A percentile compares a stretch with the other conserved stretches of the same genome.
Conservation (phyloP, 1,140 invertebrate species). For the Pteromalus puparum region DNA sequence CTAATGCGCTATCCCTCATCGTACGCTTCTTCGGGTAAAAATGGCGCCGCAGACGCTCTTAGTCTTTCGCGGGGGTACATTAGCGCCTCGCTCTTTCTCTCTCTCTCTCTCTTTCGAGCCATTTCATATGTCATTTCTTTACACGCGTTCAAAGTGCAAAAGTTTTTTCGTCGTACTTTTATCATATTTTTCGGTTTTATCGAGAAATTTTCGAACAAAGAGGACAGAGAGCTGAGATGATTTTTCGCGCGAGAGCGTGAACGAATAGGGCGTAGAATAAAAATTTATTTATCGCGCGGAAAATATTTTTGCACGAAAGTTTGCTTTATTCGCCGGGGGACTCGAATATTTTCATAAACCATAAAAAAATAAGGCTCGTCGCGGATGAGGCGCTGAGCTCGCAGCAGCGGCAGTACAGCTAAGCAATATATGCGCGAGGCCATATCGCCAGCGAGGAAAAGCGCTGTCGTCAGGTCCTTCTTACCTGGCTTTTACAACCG, state of each 20-base stretch:
- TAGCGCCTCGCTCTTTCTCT: conserved; percentile 8
- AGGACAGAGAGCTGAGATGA: neutral
- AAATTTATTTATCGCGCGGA: neutral
- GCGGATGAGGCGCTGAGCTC: conserved; percentile 11
- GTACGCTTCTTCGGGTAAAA: conserved; percentile 21
- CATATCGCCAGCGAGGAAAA: neutral
- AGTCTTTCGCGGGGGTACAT: conserved; percentile 47
- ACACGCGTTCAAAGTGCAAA: neutral
- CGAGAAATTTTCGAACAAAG: neutral
- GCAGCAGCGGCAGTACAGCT: neutral
- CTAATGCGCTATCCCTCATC: conserved; percentile 46
- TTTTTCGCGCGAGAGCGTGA: neutral
- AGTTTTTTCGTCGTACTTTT: neutral
- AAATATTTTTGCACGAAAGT: neutral
- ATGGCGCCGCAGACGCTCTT: conserved; percentile 23
- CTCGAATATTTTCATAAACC: conserved; percentile 25
- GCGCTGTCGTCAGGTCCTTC: neutral
- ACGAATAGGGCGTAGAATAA: neutral
- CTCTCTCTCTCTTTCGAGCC: neutral
- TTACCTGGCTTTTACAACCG: neutral
- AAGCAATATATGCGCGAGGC: neutral
- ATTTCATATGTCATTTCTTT: conserved; percentile 19
- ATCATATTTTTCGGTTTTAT: neutral
- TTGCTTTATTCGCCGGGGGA: neutral
- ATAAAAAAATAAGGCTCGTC: neutral